Evolutionary conservation across 2,113 vertebrate species (phyloP).

Genomic region (Rhabdornis inornatus): DNA sequence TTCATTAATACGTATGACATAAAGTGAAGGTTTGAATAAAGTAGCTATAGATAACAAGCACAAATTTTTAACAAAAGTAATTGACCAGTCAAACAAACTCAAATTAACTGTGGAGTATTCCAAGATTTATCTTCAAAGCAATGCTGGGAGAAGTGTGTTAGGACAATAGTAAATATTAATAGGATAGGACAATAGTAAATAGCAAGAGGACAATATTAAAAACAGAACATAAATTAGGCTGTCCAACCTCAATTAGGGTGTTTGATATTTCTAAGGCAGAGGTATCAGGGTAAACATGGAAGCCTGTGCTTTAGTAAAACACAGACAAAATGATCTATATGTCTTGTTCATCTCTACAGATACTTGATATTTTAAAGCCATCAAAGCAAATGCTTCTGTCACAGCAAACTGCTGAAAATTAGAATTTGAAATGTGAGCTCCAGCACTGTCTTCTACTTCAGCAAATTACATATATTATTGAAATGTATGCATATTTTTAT

Average conservation of each 20-base stretch:
- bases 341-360: background rate
- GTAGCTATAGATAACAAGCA: background rate
- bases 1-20: background rate
- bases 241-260: background rate
- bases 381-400: background rate
- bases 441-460: background rate
- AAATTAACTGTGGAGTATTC: background rate
- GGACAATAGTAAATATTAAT: background rate
- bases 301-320: background rate
- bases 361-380: background rate
- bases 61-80: background rate
- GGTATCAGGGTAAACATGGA: background rate
- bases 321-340: background rate
- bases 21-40: background rate
- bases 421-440: background rate
- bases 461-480: background rate
- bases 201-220: background rate
- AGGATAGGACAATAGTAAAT: too few relatives aligned
- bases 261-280: background rate
- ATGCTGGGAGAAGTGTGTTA: background rate
- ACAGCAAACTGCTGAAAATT: background rate
- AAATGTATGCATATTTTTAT: background rate
- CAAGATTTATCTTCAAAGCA: background rate
- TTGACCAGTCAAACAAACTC: background rate
- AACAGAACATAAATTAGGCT: background rate